Conservation (phyloP, 2,888 invertebrate species). For the Melanostoma mellinum region DNA sequence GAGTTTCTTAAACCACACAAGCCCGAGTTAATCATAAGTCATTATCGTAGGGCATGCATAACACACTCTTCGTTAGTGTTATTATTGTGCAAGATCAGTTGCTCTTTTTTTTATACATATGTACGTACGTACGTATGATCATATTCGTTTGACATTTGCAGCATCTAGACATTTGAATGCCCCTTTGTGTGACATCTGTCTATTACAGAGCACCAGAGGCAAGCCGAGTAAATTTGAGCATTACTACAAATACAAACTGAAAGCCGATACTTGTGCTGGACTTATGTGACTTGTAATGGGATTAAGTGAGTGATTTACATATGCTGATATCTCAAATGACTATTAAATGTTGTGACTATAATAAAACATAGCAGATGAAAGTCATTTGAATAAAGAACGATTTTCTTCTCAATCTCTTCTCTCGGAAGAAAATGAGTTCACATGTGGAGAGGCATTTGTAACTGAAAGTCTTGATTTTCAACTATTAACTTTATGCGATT, state of each 20-base stretch:
- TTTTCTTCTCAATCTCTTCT: slow-evolving; percentile 8
- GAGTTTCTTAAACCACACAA: not conserved
- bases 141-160: slow-evolving; percentile 38
- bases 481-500: too few relatives aligned
- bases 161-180: slow-evolving; percentile 33
- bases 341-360: slow-evolving; percentile 7
- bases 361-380: slow-evolving; percentile 13
- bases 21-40: slow-evolving; percentile 45
- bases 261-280: slow-evolving; percentile 52
- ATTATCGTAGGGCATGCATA: slow-evolving; percentile 50
- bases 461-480: too few relatives aligned
- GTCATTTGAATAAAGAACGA: not conserved
- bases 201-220: slow-evolving; percentile 8
- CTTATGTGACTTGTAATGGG: slow-evolving; percentile 30
- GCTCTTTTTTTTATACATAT: too few relatives aligned
- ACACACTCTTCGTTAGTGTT: slow-evolving; percentile 13
- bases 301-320: slow-evolving; percentile 31
- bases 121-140: not conserved
- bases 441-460: not conserved
- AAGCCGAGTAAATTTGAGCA: slow-evolving; percentile 21
- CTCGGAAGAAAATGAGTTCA: not conserved
- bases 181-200: slow-evolving; percentile 64
- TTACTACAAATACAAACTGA: slow-evolving; percentile 31
- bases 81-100: slow-evolving; percentile 25
- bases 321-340: slow-evolving; percentile 22